Evolutionary conservation across 2,888 invertebrate genomes (phyloP), one percentile per base, ranked within the genome.

Genomic region (Petrophora chlorosata): DNA sequence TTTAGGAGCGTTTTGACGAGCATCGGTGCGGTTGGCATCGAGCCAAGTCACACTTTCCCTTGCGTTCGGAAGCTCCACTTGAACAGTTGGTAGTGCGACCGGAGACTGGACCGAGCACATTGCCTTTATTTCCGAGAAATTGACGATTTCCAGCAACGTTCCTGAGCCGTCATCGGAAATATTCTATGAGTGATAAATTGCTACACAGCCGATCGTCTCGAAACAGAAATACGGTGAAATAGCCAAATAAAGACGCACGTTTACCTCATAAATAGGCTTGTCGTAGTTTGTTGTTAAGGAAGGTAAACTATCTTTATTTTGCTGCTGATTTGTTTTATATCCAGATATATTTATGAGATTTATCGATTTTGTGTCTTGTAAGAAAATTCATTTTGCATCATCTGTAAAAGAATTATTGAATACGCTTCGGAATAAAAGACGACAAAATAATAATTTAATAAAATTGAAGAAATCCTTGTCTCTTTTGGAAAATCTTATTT

Each of bases 121-220:
- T 84, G 81, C 81, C 75, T 76, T 79, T 63, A 75, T 79, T 86
- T 84, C 83, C 79, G 76, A 82, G 84, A 84, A 82, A 81, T 80
- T 75, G 79, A 70, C 78, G 77, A 77, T 79, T 82, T 80, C 81
- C 74, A 80, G 69, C 69, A 70, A 76, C 61, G 67, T 70, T 75
- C 75, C 71, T 73, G 76, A 71, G 76, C 75, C 73, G 77, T 73
- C 74, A 74, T 78, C 79, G 80, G 81, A 83, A 82, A 82, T 82
- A 80, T 50, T 82, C 81, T 83, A 82, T 82, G 74, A 80, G 75
- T 78, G 77, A 79, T 80, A 79, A 80, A 82, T 84, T 75, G 73
- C 68, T 68, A 46, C 42, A 38, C 42, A 53, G 49, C 52, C 52
- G 47, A 56, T 35, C 36, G 28, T 30, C 17, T 39, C 17, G 9